These are phyloP conservation scores for Amiota minor DNA, from an alignment of 2,888 invertebrate genomes.

Conservation along the genomic window DNA sequence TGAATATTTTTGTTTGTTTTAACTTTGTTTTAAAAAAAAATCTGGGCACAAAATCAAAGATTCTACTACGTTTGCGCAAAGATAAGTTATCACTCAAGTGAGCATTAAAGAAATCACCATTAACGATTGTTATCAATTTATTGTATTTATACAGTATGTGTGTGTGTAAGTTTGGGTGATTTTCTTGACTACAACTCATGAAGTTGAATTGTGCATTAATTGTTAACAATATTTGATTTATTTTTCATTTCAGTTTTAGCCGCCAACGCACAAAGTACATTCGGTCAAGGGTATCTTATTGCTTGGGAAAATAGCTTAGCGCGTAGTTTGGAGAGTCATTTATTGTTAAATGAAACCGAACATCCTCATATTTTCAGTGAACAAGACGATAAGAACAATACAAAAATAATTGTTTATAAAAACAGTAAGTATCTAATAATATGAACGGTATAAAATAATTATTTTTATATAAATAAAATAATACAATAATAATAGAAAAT, in stretches of 20 bases:
- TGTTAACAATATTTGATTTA: slow-evolving; percentile 21
- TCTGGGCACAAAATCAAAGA: too few species aligned
- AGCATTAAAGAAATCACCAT: not conserved
- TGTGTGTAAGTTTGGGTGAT: too few species aligned
- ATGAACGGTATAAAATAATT: too few species aligned
- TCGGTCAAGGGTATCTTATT: slow-evolving; percentile 64
- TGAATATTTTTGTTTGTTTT: too few species aligned
- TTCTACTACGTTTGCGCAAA: not conserved
- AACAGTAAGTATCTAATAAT: slow-evolving; percentile 57
- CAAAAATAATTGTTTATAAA: slow-evolving; percentile 61
- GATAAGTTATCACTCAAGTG: slow-evolving; percentile 11
- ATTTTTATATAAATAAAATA: slow-evolving; percentile 17
- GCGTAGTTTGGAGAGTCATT: slow-evolving; percentile 48
- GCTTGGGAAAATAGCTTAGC: slow-evolving; percentile 53
- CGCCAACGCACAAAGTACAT: slow-evolving; percentile 57
- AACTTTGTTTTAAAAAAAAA: too few species aligned
- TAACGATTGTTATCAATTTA: not conserved
- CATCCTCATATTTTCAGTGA: slow-evolving; percentile 43
- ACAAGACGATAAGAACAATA: slow-evolving; percentile 50
- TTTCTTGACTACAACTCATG: too few species aligned
- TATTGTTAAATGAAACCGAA: slow-evolving; percentile 48
- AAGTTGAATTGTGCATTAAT: not conserved
- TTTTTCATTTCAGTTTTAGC: slow-evolving; percentile 67
- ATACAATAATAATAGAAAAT: slow-evolving; percentile 24
- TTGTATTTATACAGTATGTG: not conserved